Evolutionary conservation across 2,797 vertebrate genomes (phyloP).

Genomic region (Danionella dracula): DNA sequence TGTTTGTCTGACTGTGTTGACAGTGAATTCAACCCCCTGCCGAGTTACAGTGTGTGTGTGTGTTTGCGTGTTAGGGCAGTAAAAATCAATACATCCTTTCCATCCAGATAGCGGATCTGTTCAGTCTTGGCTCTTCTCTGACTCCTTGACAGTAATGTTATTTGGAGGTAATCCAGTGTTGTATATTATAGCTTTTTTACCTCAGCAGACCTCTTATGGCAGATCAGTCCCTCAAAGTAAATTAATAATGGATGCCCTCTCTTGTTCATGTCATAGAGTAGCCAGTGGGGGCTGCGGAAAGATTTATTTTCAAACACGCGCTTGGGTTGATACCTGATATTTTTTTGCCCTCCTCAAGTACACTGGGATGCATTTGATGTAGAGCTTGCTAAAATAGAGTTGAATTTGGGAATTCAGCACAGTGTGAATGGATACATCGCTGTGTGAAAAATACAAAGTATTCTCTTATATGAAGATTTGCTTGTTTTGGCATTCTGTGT

Average conservation of each 20-base stretch:
- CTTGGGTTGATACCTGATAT: slow-evolving; percentile 18
- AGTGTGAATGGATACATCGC: background rate
- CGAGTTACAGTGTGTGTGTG: background rate
- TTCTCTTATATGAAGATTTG: too few relatives aligned
- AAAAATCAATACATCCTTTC: slow-evolving; percentile 25
- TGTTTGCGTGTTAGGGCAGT: background rate
- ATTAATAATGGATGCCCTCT: slow-evolving; percentile 47
- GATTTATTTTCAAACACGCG: slow-evolving; percentile 22
- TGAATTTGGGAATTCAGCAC: background rate
- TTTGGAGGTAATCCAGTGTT: slow-evolving; percentile 51
- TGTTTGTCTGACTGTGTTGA: background rate
- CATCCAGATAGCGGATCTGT: background rate
- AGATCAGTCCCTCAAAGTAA: slow-evolving; percentile 51
- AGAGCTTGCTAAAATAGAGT: background rate
- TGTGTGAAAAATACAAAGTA: too few relatives aligned
- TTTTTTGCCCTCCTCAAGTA: slow-evolving; percentile 22
- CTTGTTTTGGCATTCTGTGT: too few relatives aligned
- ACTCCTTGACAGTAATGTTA: slow-evolving; percentile 39
- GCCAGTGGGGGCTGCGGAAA: slow-evolving; percentile 14
- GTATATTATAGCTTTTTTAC: slow-evolving; percentile 54
- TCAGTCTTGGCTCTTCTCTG: background rate
- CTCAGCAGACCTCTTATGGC: slow-evolving; percentile 44
- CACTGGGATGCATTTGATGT: slow-evolving; percentile 4
- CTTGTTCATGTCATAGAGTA: slow-evolving; percentile 34
- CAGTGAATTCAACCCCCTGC: background rate